Evolutionary conservation across 37 sponge, comb jelly and placozoan species (phyloP).

Genomic region (Corticium candelabrum): DNA sequence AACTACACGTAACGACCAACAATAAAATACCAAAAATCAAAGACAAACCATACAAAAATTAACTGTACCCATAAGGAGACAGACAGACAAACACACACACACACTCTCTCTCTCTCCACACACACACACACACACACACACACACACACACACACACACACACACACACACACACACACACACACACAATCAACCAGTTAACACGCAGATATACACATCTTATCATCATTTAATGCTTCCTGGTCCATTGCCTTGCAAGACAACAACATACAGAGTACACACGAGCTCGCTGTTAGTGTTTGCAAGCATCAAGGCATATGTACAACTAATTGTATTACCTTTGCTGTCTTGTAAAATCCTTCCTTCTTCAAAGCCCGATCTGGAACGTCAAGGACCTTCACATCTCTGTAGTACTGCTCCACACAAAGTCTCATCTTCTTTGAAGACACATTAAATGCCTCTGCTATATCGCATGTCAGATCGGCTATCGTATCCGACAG

Average conservation of each 20-base stretch:
- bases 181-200: too few species aligned
- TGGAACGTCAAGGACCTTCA: constrained; percentile 18
- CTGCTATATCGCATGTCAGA: constrained; percentile 24
- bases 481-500: constrained; percentile 42
- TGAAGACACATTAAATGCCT: not conserved
- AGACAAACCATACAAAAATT: too few species aligned
- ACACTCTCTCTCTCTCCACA: not conserved
- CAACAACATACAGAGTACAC: too few species aligned
- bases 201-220: too few species aligned
- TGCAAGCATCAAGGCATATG: not conserved
- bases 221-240: too few species aligned
- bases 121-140: too few species aligned
- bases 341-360: constrained; percentile 47
- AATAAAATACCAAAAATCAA: too few species aligned
- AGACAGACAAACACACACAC: not conserved
- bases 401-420: constrained; percentile 54
- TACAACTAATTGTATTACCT: constrained; percentile 17
- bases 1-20: not conserved
- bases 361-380: constrained; percentile 33
- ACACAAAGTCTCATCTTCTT: constrained; percentile 30
- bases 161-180: too few species aligned
- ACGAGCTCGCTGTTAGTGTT: too few species aligned
- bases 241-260: too few species aligned
- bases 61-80: too few species aligned
- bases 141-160: too few species aligned